These are phyloP conservation scores for Serinus canaria DNA, from an alignment of 2,113 vertebrate genomes.

Conservation along the genomic window DNA sequence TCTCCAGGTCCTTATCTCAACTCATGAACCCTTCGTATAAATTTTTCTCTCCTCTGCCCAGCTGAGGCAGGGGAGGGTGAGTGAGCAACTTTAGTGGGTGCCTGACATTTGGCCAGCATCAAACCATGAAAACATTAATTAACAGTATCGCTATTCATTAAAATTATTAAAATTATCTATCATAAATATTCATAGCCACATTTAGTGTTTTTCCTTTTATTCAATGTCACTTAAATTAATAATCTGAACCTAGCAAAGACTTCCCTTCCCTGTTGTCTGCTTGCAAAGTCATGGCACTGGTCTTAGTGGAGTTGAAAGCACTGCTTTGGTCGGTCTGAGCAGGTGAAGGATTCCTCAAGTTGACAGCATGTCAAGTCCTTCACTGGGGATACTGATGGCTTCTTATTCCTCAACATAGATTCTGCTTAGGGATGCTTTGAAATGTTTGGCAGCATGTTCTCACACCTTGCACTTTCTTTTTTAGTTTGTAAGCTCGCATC, in stretches of 20 bases:
- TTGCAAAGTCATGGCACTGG: not conserved
- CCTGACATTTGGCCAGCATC: not conserved
- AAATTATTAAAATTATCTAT: not conserved
- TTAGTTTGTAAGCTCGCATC: not conserved
- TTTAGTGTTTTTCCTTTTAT: not conserved
- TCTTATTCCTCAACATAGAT: not conserved
- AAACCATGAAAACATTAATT: not conserved
- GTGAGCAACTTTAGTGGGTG: fast-evolving
- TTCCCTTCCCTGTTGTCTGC: not conserved
- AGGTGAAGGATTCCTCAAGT: not conserved
- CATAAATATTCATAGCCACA: not conserved
- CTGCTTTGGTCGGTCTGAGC: not conserved
- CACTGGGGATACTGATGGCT: not conserved
- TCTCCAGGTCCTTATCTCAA: not conserved
- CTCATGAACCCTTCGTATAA: fast-evolving
- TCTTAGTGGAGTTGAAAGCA: not conserved
- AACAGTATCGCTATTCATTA: not conserved
- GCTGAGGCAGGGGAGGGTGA: not conserved
- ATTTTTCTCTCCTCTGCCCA: not conserved
- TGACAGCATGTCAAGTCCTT: not conserved
- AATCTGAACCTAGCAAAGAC: not conserved
- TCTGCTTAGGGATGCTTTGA: not conserved
- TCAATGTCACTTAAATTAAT: not conserved
- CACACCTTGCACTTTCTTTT: not conserved
- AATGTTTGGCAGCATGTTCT: not conserved